phyloP scores from a whole-genome alignment of 1,140 invertebrate species.

The Apocrypta bakeri region DNA sequence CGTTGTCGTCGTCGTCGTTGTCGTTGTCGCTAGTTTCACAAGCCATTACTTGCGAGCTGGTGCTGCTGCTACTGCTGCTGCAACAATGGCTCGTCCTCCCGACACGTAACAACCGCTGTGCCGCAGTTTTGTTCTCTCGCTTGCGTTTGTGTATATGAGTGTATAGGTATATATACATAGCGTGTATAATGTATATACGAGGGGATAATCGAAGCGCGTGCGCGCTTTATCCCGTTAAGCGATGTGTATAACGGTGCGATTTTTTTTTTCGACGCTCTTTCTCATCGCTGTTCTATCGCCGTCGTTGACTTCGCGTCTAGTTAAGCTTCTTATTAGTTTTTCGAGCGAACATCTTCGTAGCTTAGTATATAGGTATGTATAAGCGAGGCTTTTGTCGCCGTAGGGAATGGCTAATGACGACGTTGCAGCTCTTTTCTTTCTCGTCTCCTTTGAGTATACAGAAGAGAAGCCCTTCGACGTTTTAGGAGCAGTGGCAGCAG shows the following conservation, averaged over 20 bases:
- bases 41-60: conserved; percentile 53
- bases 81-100: conserved; percentile 52
- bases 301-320: background rate
- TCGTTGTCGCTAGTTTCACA: conserved; percentile 51
- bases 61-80: background rate
- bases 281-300: background rate
- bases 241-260: background rate
- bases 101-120: background rate
- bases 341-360: background rate
- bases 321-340: background rate
- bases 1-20: background rate
- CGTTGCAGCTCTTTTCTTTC: background rate
- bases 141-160: background rate
- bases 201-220: conserved; percentile 27
- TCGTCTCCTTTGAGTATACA: background rate
- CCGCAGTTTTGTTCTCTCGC: background rate
- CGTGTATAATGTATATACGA: background rate
- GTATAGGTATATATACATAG: background rate
- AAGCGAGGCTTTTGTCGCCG: background rate
- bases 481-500: background rate
- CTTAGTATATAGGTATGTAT: background rate
- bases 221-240: conserved; percentile 39
- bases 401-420: background rate
- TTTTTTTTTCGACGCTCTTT: background rate
- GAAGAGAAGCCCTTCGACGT: background rate